Evolutionary conservation across 1,140 invertebrate species (phyloP), one percentile per base, ranked within the genome.

Genomic region (Dinoponera quadriceps): DNA sequence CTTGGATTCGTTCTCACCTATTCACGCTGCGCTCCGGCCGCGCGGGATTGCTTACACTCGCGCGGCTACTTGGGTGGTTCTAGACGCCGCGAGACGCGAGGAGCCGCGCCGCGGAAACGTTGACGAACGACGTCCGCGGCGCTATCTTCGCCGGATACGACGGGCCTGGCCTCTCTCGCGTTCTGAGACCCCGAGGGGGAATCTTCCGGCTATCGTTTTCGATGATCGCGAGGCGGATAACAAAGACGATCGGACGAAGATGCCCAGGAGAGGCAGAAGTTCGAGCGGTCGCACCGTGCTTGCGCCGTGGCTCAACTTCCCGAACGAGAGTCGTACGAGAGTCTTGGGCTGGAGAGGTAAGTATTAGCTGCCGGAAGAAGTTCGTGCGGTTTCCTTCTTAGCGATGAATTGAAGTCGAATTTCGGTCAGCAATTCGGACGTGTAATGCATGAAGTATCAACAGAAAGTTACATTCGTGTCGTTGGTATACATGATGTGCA

Each of bases 1-100:
- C 51, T 86, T 73, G 88, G 87, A 88, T 89, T 89, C 85, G 85
- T 88, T 86, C 88, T 89, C 88, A 84, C 87, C 88, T 89, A 89
- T 89, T 89, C 88, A 80, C 60, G 74, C 81, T 74, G 72, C 65
- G 62, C 68, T 55, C 80, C 65, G 84, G 48, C 60, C 25, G 55
- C 57, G n/a, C 27, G 48, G 62, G 80, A 88, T 88, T 85, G 86
- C 65, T 88, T 88, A 88, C 80, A 85, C 80, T 55, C 84, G 80
- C 73, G 82, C 68, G 74, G 86, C 87, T 88, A 88, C 87, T 55
- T 88, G 87, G 87, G 87, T 88, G 87, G 87, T 88, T 75, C 66
- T 63, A 51, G 69, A 73, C 77, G 77, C 86, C 85, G 81, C 55
- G 3, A 44, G 38, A 29, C 22, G 77, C 49, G 55, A 85, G 63